phyloP scores from a whole-genome alignment of 2,113 vertebrate species.

The Phalacrocorax carbo region DNA sequence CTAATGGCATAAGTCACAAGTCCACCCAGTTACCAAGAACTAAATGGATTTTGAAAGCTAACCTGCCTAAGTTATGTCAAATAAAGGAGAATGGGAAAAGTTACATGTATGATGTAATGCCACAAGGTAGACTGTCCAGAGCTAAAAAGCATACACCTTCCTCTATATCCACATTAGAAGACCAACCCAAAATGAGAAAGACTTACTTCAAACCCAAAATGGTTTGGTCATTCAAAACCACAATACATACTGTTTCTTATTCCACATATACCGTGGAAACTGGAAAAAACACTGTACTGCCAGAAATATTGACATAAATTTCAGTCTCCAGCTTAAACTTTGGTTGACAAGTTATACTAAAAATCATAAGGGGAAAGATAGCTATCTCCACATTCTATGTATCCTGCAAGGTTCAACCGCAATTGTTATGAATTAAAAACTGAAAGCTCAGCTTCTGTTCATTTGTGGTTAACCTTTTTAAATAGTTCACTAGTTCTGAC shows the following conservation, averaged over 20 bases:
- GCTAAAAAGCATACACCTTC: background rate
- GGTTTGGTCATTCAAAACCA: background rate
- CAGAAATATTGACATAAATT: background rate
- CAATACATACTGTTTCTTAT: background rate
- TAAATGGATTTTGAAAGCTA: background rate
- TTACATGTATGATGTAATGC: background rate
- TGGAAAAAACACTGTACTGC: background rate
- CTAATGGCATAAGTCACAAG: background rate
- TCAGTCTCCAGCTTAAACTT: background rate
- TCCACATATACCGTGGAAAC: background rate
- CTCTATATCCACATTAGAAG: background rate
- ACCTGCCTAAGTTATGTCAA: background rate
- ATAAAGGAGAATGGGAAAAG: background rate
- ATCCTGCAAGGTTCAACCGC: background rate
- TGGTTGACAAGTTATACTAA: background rate
- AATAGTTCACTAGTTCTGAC: conserved; percentile 61
- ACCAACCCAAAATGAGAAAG: background rate
- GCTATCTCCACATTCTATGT: background rate
- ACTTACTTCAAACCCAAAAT: background rate
- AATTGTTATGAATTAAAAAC: background rate
- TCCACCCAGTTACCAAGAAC: background rate
- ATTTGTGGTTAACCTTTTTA: conserved; percentile 57
- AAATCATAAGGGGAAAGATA: background rate
- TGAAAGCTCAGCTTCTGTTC: conserved; percentile 49
- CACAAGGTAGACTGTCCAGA: background rate